Evolutionary conservation across 2,888 invertebrate species (phyloP), one percentile per base, ranked within the genome.

Genomic region (Pachymerium ferrugineum): DNA sequence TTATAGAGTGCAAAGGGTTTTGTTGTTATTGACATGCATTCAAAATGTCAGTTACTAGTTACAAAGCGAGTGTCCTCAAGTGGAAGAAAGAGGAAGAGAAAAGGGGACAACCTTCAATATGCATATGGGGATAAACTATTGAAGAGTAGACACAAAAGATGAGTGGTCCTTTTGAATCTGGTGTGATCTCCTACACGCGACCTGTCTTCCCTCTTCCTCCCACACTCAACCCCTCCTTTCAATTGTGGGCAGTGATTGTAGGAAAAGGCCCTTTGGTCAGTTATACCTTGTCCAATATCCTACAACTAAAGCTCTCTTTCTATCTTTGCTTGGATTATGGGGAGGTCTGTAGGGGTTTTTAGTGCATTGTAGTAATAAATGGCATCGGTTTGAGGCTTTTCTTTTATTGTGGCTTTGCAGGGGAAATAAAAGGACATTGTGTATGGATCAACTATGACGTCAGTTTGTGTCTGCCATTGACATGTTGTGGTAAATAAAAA

Each of bases 321-420:
- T 54, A 22, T 10, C 22, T 54, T 54, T 10, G 19, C 19, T 19
- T 3, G 47, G 47, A 54, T 54, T 54, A 54, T 2, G 19, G 47
- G 47, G 19, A 54, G 47, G 47, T 54, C 22, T 54, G 47, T 54
- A 22, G 16, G 47, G 47, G 47, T 54, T 54, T 54, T 54, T 54
- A 54, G 47, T 3, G 47, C 47, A 54, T 54, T 54, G 47, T 54
- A 54, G 47, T 54, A 54, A 54, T 54, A 54, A 54, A 54, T 54
- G 47, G 47, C 47, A 54, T 54, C 22, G 47, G 47, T 54, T 54
- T 54, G 47, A n/a, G 47, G 47, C 47, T 54, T 54, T 54, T 19
- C 47, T 54, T 54, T 54, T 54, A 54, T 54, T 54, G 47, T 54
- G 16, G 47, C 47, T 54, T 54, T 22, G 47, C n/a, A 54, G 47